Conservation (phyloP, 2,888 invertebrate species). For the Urechis unicinctus region DNA sequence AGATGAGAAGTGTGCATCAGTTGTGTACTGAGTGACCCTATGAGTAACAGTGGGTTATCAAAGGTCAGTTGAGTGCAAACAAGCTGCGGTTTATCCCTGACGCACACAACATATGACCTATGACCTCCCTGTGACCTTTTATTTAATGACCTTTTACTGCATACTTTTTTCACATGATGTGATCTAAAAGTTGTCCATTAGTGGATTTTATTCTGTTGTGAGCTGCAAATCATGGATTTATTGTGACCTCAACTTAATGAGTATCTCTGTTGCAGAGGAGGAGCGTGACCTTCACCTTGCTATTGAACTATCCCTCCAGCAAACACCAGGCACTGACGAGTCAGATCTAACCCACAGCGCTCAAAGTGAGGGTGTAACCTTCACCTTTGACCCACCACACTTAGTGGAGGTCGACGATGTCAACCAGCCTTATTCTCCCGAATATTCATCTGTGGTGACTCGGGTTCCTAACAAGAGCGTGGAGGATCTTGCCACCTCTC, state of each 20-base stretch:
- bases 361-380: neutral
- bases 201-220: no score
- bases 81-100: no score
- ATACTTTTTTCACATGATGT: no score
- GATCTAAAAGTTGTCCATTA: no score
- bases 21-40: neutral
- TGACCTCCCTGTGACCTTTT: no score
- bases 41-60: no score
- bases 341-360: neutral
- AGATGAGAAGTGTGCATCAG: no score
- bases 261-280: conserved; percentile 23
- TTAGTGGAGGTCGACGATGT: neutral
- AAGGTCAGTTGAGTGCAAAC: no score
- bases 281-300: conserved; percentile 45
- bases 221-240: no score
- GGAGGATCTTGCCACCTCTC: conserved; percentile 24
- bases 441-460: conserved; percentile 31
- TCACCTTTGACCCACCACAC: neutral
- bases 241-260: no score
- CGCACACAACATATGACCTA: no score
- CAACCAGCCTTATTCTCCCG: neutral
- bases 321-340: conserved; percentile 19
- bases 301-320: conserved; percentile 56
- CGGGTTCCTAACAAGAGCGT: conserved; percentile 40
- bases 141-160: no score